Base-by-base conservation (phyloP, 1,140 invertebrate genomes). In the Habropoda laboriosa region DNA sequence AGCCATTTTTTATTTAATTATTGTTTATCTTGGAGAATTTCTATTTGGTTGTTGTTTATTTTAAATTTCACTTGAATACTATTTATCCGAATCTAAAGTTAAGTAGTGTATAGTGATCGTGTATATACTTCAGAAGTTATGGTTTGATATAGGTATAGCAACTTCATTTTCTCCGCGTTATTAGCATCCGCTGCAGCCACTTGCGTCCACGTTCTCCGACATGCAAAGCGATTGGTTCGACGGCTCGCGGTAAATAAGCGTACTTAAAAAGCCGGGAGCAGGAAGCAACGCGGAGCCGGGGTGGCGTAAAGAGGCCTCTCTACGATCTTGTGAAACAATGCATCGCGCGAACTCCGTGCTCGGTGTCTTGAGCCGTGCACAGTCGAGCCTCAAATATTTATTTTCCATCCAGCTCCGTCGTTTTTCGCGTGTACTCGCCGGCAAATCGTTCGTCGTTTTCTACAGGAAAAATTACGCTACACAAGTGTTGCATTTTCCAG, bases 301-400 rank as follows among this genome's bases (percentile, higher is more conserved):
- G 63, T 68, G 24, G 61, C 40, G 51, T 81, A 86, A 81, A 87
- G 81, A 83, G 85, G 85, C 71, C 67, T 83, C 85, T 81, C 77
- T 86, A 60, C 55, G 57, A 35, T 61, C 61, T 61, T 51, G 58
- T 60, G n/a, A 74, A 86, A 87, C 85, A 87, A 86, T 86, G 57
- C 68, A 74, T 76, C 53, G 47, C 27, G 67, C 74, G 18, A 66
- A 66, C 30, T 45, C 38, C 27, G 40, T 35, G 53, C 72, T 53
- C 49, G 58, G 58, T 63, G 47, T 81, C 79, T 66, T 53, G 18
- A 75, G 49, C 45, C 21, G 47, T n/a, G 47, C 40, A 24, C n/a
- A 40, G 27, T 74, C 47, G 57, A 47, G 51, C 32, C 35, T 75
- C 66, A 77, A 86, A 86, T 86, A 86, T 86, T 80, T 86, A 83